Percentiles rank a stretch among this genome's conserved stretches.
These are phyloP conservation scores for Dryobotodes eremita DNA, from an alignment of 2,888 invertebrate genomes.

Conservation along the genomic window DNA sequence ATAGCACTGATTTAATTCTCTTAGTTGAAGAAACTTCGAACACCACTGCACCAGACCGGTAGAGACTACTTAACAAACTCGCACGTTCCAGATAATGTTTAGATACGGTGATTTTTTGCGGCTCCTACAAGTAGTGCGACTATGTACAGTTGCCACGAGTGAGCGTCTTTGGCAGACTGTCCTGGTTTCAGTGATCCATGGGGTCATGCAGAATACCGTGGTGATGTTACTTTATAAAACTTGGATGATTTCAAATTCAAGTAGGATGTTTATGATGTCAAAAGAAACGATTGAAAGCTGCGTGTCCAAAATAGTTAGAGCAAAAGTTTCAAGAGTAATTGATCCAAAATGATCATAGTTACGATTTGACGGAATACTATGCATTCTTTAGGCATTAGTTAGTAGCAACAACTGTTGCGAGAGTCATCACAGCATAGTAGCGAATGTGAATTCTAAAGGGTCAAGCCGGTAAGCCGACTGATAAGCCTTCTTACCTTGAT, in stretches of 20 bases:
- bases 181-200: constrained; percentile 33
- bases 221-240: not conserved
- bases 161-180: constrained; percentile 44
- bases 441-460: not conserved
- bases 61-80: constrained; percentile 62
- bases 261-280: not conserved
- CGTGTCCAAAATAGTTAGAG: not conserved
- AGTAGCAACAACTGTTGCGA: not conserved
- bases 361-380: not conserved
- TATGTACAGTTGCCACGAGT: constrained; percentile 58
- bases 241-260: constrained; percentile 1
- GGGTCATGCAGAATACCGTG: constrained; percentile 2
- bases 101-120: constrained; percentile 68
- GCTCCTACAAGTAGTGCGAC: constrained; percentile 39
- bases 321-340: not conserved
- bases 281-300: not conserved
- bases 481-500: not conserved
- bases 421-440: not conserved
- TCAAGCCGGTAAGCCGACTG: not conserved
- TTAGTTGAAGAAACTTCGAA: constrained; percentile 27
- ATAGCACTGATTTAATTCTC: too few relatives aligned
- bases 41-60: constrained; percentile 10
- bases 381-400: not conserved
- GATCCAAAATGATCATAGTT: not conserved
- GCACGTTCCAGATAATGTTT: constrained; percentile 70